Evolutionary conservation across 2,113 vertebrate species (phyloP), one percentile per base, ranked within the genome.

Genomic region (Cettia cetti): DNA sequence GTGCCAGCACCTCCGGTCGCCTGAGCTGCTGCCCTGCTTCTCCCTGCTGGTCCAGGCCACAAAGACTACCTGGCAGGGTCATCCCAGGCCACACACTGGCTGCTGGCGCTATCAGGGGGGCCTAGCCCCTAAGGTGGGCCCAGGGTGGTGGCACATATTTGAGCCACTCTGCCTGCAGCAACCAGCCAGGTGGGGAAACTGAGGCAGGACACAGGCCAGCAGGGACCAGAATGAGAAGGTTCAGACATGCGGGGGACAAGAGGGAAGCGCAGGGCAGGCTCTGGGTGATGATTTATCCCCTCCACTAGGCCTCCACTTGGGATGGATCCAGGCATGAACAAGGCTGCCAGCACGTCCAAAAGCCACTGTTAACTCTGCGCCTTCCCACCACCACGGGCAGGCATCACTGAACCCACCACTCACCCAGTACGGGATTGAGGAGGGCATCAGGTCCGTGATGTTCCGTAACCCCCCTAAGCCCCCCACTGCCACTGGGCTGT

Each of bases 241-340:
- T 86, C 52, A 82, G 81, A 52, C 13, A 0, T 24, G 64, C 0
- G 0, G 85, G 54, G 66, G 71, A 92, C 0, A n/a, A 90, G 79
- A 95, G 30, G 23, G 82, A 93, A 95, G 82, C 2, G 0, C 93
- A 76, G 61, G 82, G 82, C 77, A 3, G 83, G 56, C 10, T 14
- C 66, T 61, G 78, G 70, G 57, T 2, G 26, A 93, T 80, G 68
- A 96, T 95, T 94, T 97, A 95, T 95, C 92, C 96, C 95, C 92
- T 95, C 79, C 13, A 37, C 79, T 82, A 92, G 96, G 96, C 96
- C 96, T 92, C 96, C 7, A 0, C 86, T 92, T 96, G 95, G 95
- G 92, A 79, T 4, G 1, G 54, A 74, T 97, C 96, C 96, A 97
- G 92, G 66, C 79, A 59, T 19, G 24, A 90, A 92, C 86, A 95